Conservation (phyloP, 2,113 vertebrate genomes). For the Girardinichthys multiradiatus region DNA sequence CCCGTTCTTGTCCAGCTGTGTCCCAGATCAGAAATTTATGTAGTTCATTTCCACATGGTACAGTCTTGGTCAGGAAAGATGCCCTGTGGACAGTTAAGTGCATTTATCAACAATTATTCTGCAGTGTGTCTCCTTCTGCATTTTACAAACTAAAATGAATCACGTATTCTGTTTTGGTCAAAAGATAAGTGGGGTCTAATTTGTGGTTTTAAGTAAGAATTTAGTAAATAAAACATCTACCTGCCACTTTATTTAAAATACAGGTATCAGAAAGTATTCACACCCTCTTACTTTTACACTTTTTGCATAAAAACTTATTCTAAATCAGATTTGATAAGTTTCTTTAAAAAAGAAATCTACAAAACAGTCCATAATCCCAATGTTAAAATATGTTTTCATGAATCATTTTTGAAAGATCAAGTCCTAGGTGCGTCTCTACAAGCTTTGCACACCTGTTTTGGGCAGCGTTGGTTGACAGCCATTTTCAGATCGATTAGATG, state of each 20-base stretch:
- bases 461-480: no score
- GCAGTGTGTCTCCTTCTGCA: neutral
- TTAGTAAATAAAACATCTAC: neutral
- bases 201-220: neutral
- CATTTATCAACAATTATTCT: slow-evolving; percentile 16
- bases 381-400: no score
- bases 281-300: neutral
- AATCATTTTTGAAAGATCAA: no score
- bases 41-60: slow-evolving; percentile 93
- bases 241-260: no score
- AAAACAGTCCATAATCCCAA: no score
- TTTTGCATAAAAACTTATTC: neutral
- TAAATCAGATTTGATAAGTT: neutral
- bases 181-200: neutral
- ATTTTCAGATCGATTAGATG: no score
- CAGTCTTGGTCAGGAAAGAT: slow-evolving; percentile 98
- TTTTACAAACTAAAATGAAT: neutral
- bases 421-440: no score
- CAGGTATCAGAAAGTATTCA: no score
- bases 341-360: no score
- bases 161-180: neutral
- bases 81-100: slow-evolving; percentile 83
- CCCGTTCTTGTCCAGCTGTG: slow-evolving; percentile 96
- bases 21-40: slow-evolving; percentile 99
- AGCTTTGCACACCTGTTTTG: no score